Percentiles rank a stretch among this genome's conserved stretches.
phyloP scores from a whole-genome alignment of 2,888 invertebrate species.

The Sceliomorpha sp. region DNA sequence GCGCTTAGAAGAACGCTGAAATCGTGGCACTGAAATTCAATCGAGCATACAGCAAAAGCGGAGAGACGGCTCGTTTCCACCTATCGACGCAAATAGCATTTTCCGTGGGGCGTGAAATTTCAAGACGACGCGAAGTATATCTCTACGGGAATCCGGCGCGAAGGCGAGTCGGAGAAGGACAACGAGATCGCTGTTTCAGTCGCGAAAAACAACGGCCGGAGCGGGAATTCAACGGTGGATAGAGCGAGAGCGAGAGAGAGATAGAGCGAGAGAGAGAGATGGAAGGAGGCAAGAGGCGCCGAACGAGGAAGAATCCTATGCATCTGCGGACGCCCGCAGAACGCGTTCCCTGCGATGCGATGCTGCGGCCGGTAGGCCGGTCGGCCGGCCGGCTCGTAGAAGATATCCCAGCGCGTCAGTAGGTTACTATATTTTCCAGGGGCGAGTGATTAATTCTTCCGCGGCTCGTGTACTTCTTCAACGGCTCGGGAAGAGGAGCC shows the following conservation, averaged over 20 bases:
- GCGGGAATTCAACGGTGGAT: neutral
- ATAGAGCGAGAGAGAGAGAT: slow-evolving; percentile 20
- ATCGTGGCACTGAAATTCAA: slow-evolving; percentile 24
- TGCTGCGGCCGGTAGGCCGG: too few relatives aligned
- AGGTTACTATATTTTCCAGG: slow-evolving; percentile 58
- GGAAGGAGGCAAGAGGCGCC: slow-evolving; percentile 7
- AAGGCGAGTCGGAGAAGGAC: neutral
- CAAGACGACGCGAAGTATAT: slow-evolving; percentile 18
- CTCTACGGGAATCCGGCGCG: slow-evolving; percentile 13
- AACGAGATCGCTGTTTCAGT: slow-evolving; percentile 16
- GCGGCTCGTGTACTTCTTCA: slow-evolving; percentile 46
- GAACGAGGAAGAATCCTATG: slow-evolving; percentile 41
- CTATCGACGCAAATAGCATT: slow-evolving; percentile 46
- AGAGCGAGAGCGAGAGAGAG: slow-evolving; percentile 12
- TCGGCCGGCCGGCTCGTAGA: slow-evolving; percentile 19
- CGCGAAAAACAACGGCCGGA: slow-evolving; percentile 17
- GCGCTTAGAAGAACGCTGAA: slow-evolving; percentile 22
- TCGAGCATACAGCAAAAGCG: slow-evolving; percentile 28
- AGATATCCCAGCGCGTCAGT: slow-evolving; percentile 49
- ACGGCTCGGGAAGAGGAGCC: slow-evolving; percentile 30
- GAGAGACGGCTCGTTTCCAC: slow-evolving; percentile 40
- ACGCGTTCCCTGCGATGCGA: slow-evolving; percentile 10
- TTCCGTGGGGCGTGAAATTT: slow-evolving; percentile 43
- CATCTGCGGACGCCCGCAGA: slow-evolving; percentile 38
- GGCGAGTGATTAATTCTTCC: slow-evolving; percentile 58